phyloP scores from a whole-genome alignment of 1,140 invertebrate genomes.

The Drosophila tropicalis region DNA sequence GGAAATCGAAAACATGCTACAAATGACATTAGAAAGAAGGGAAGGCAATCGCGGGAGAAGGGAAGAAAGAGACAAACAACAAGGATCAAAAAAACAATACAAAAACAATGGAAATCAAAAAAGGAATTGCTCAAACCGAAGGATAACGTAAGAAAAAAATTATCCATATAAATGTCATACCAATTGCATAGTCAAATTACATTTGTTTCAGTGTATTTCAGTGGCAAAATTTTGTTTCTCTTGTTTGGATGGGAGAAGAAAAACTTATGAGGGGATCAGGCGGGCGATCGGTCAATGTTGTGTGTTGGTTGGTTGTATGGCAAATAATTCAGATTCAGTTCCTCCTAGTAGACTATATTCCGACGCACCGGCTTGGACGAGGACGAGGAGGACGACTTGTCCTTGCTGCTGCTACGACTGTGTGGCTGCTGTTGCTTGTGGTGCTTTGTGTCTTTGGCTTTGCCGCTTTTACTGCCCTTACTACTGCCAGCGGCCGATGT shows the following conservation, averaged over 20 bases:
- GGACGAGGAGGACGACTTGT: conserved; percentile 41
- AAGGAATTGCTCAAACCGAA: neutral
- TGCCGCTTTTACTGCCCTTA: conserved; percentile 67
- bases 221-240: conserved; percentile 16
- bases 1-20: conserved; percentile 22
- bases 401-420: conserved; percentile 73
- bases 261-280: conserved; percentile 11
- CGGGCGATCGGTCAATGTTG: conserved; percentile 32
- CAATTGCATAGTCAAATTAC: conserved; percentile 57
- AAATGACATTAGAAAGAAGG: conserved; percentile 7
- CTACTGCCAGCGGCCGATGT: conserved; percentile 46
- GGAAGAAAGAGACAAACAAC: conserved; percentile 6
- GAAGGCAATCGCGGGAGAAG: conserved; percentile 5
- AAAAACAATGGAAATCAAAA: conserved; percentile 18
- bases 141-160: conserved; percentile 18
- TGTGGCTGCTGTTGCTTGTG: conserved; percentile 49
- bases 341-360: conserved; percentile 74
- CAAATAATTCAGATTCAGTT: conserved; percentile 27
- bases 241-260: conserved; percentile 12
- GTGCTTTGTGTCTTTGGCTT: conserved; percentile 64
- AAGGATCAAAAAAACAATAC: conserved; percentile 26
- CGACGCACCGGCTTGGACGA: conserved; percentile 54
- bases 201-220: conserved; percentile 38
- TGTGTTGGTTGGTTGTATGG: conserved; percentile 44
- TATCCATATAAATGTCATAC: conserved; percentile 61